Evolutionary conservation across 2,888 invertebrate species (phyloP).

Genomic region (Liopterus haemorrhoidalis): DNA sequence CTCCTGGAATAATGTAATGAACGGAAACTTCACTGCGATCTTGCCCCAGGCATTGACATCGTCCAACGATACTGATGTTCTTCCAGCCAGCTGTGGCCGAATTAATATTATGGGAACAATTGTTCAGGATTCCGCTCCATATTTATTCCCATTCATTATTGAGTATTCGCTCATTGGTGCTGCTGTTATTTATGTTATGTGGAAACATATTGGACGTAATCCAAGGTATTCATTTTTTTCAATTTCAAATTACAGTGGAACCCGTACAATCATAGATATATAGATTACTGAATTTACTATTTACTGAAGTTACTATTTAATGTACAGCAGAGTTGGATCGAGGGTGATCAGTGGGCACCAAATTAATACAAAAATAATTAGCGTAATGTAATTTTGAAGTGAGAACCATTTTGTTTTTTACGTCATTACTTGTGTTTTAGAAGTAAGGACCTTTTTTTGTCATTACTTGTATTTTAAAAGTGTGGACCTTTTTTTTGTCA

Average conservation of each 20-base stretch:
- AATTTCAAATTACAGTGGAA: too few relatives aligned
- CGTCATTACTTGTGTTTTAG: too few relatives aligned
- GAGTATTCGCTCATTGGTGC: slow-evolving; percentile 94
- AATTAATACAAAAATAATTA: too few relatives aligned
- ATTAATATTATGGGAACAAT: slow-evolving; percentile 89
- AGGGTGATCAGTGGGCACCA: background rate
- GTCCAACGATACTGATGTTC: slow-evolving; percentile 50
- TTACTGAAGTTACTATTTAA: background rate
- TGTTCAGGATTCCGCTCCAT: slow-evolving; percentile 88
- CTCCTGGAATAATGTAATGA: too few relatives aligned
- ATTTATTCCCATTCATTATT: slow-evolving; percentile 91
- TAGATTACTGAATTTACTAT: slow-evolving; percentile 7
- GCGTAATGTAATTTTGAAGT: too few relatives aligned
- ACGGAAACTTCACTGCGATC: slow-evolving; percentile 26
- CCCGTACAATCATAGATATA: background rate
- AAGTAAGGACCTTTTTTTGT: too few relatives aligned
- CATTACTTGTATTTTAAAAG: too few relatives aligned
- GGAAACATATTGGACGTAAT: slow-evolving; percentile 88
- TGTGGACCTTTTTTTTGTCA: too few relatives aligned
- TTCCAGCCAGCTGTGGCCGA: slow-evolving; percentile 65
- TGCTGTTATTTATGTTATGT: slow-evolving; percentile 93
- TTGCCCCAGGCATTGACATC: slow-evolving; percentile 45
- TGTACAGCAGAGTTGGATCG: background rate
- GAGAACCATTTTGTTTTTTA: too few relatives aligned
- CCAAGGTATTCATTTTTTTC: slow-evolving; percentile 54